These are phyloP conservation scores for Indicator indicator DNA, from an alignment of 2,113 vertebrate species.

Conservation along the genomic window DNA sequence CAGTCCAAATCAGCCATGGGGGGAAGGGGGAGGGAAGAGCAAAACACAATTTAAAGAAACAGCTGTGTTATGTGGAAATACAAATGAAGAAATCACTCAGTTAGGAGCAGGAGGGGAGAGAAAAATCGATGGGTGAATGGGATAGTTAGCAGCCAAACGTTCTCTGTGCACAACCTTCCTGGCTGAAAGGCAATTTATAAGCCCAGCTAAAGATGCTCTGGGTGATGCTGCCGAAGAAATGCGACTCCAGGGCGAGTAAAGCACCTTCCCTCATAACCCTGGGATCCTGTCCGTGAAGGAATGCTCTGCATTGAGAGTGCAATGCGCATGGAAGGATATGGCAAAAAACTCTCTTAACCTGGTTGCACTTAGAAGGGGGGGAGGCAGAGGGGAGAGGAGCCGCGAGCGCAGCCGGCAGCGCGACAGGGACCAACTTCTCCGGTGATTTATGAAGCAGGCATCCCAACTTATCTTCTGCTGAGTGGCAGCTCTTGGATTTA, in stretches of 20 bases:
- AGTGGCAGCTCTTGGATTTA: slow-evolving; percentile 4
- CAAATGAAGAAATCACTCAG: slow-evolving; percentile 12
- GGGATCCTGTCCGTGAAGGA: slow-evolving; percentile 7
- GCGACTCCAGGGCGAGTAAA: slow-evolving; percentile 29
- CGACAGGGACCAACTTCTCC: slow-evolving; percentile 50
- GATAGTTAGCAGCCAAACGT: slow-evolving; percentile 51
- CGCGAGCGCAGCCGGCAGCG: background rate
- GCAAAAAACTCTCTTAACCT: slow-evolving; percentile 42
- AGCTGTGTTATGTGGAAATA: background rate
- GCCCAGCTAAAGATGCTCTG: background rate
- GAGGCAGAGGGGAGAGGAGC: background rate
- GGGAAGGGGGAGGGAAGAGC: background rate
- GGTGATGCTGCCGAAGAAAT: background rate
- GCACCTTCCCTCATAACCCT: background rate
- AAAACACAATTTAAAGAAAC: slow-evolving; percentile 26
- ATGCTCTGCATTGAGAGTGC: slow-evolving; percentile 56
- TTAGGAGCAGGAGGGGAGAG: slow-evolving; percentile 11
- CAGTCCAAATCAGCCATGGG: background rate
- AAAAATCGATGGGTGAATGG: slow-evolving; percentile 36
- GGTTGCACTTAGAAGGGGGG: background rate
- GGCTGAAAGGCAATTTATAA: slow-evolving; percentile 40
- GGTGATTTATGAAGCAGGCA: background rate
- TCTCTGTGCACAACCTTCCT: slow-evolving; percentile 11
- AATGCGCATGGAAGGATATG: slow-evolving; percentile 54
- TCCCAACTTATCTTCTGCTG: background rate